These are phyloP conservation scores for Gymnocephalus cernua DNA, from an alignment of 2,113 vertebrate species.

Conservation along the genomic window DNA sequence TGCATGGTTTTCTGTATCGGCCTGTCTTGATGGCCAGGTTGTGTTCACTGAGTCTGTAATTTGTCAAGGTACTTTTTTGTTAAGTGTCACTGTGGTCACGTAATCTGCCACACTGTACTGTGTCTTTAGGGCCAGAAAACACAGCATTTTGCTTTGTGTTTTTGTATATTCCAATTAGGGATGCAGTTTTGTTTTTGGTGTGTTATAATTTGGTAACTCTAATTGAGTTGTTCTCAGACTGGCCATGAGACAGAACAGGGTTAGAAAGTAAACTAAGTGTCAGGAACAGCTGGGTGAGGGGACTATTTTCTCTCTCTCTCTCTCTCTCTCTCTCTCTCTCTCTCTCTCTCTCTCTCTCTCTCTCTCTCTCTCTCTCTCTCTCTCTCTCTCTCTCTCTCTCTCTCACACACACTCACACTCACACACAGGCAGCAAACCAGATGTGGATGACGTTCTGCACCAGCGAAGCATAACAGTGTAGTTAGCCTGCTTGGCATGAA, in stretches of 20 bases:
- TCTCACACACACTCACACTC: background rate
- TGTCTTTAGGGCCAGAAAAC: background rate
- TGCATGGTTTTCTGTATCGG: background rate
- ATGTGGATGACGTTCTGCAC: conserved; percentile 77
- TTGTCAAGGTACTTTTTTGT: background rate
- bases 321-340: background rate
- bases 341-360: background rate
- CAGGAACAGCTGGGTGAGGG: no score
- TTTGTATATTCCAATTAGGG: background rate
- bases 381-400: conserved; percentile 25
- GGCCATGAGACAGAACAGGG: no score
- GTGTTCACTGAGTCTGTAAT: background rate
- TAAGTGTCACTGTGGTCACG: background rate
- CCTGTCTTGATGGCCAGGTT: background rate
- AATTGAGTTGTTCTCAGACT: no score
- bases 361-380: background rate
- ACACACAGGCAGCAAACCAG: conserved; percentile 59
- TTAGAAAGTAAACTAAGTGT: no score
- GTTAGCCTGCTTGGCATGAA: conserved; percentile 80
- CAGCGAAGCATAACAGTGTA: conserved; percentile 74
- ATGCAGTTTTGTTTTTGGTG: background rate
- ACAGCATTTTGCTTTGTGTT: background rate
- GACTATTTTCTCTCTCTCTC: no score
- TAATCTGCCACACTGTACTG: background rate
- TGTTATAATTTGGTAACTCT: background rate